phyloP scores from a whole-genome alignment of 2,113 vertebrate species.

The Phylloscopus trochiloides region DNA sequence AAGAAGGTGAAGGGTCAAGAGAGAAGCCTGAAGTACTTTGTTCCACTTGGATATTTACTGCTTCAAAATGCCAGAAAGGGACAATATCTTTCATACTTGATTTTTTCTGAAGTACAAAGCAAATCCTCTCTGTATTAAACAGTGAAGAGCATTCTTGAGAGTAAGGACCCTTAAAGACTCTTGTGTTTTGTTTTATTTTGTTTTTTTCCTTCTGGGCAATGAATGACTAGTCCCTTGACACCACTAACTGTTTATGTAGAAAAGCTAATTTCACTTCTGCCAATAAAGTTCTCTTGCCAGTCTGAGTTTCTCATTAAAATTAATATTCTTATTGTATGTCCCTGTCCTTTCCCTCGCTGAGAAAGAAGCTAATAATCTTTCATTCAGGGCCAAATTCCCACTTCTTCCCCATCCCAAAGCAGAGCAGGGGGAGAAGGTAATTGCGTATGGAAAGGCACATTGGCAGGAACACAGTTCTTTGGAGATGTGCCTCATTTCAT shows the following conservation, averaged over 20 bases:
- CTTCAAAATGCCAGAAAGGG: slow-evolving; percentile 10
- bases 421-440: slow-evolving; percentile 35
- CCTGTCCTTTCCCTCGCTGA: slow-evolving; percentile 57
- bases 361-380: slow-evolving; percentile 60
- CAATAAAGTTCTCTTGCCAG: slow-evolving; percentile 72
- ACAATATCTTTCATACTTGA: slow-evolving; percentile 24
- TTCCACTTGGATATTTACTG: slow-evolving; percentile 35
- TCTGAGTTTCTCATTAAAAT: slow-evolving; percentile 75
- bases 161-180: slow-evolving; percentile 61
- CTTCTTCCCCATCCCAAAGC: slow-evolving; percentile 45
- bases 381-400: slow-evolving; percentile 63
- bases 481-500: slow-evolving; percentile 45
- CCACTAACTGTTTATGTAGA: slow-evolving; percentile 72
- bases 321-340: slow-evolving; percentile 71
- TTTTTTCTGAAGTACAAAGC: slow-evolving; percentile 46
- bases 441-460: slow-evolving; percentile 21
- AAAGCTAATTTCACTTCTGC: slow-evolving; percentile 75
- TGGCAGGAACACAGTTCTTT: slow-evolving; percentile 44
- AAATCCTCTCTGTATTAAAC: slow-evolving; percentile 60
- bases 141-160: slow-evolving; percentile 61
- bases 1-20: slow-evolving; percentile 5
- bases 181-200: slow-evolving; percentile 56
- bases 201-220: slow-evolving; percentile 64
- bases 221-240: slow-evolving; percentile 60
- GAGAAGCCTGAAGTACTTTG: not conserved